Evolutionary conservation across 2,888 invertebrate genomes (phyloP).

Genomic region (Spisula subtruncata): DNA sequence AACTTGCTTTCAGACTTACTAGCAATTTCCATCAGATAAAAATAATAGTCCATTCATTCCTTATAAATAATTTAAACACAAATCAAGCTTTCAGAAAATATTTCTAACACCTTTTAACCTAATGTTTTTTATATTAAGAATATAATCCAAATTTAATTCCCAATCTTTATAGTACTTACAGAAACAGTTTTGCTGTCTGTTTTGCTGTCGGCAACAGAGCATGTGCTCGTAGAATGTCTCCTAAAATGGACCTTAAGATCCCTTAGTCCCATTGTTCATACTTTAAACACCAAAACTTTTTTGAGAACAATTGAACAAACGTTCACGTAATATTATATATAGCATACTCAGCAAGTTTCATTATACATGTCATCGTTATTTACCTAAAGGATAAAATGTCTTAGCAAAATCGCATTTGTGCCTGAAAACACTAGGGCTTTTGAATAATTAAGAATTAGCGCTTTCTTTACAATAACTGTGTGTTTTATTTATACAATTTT

Average conservation of each 20-base stretch:
- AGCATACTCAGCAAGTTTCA: not conserved
- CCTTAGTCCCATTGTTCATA: not conserved
- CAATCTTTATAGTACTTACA: not conserved
- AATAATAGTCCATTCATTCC: not conserved
- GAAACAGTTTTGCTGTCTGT: not conserved
- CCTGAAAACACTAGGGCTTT: not conserved
- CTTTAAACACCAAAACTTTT: not conserved
- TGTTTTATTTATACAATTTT: constrained; percentile 8
- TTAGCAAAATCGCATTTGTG: constrained; percentile 18
- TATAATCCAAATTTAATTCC: not conserved
- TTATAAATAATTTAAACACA: not conserved
- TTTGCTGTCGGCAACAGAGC: not conserved
- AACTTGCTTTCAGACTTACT: too few relatives aligned
- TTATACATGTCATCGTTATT: not conserved
- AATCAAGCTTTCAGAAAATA: not conserved
- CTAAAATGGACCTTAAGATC: constrained; percentile 41
- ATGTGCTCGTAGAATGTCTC: not conserved
- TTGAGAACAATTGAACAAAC: not conserved
- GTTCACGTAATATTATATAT: not conserved
- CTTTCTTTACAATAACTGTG: constrained; percentile 15
- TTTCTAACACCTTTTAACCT: too few relatives aligned
- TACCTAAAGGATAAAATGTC: not conserved
- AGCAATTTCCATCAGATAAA: too few relatives aligned
- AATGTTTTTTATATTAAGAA: not conserved
- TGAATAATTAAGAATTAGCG: not conserved